Evolutionary conservation across 1,140 invertebrate species (phyloP), one percentile per base, ranked within the genome.

Genomic region (Tribolium castaneum): DNA sequence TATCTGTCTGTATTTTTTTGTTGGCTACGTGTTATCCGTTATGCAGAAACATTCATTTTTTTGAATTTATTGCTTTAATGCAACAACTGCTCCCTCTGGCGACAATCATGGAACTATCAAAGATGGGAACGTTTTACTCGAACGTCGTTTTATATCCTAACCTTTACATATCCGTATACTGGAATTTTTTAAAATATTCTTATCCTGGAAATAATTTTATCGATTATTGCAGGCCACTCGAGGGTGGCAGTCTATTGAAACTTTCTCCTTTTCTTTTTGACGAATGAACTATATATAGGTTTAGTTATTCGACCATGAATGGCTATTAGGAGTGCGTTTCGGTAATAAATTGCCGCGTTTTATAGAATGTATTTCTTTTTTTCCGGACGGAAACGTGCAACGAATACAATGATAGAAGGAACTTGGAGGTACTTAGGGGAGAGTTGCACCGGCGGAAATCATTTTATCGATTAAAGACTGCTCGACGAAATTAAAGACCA

Each of bases 261-360:
- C 59, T 66, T 66, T 66, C 59, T 59, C 7, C 59, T 66, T 66
- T 66, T 66, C 59, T 66, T 66, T 66, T 66, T 66, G 59, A 66
- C 59, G 59, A 66, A 66, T 35, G 59, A 39, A 66, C 59, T 66
- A 66, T 35, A 66, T 66, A 66, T 66, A 66, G 59, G 19, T 66
- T 66, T 66, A 66, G 59, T 66, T 66, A 66, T 66, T 66, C 59
- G 59, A 35, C 59, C 59, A 66, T 66, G 59, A 66, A 66, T 66
- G 59, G 30, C 59, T 35, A 66, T 66, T 66, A 66, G 59, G 34
- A 35, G 30, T 66, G 59, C 59, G 59, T 66, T 66, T 35, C 59
- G 59, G 9, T 66, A 66, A 66, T 66, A 66, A 66, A 66, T 66
- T 66, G 59, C 59, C 59, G 30, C 59, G 30, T 66, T 66, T 66